These are phyloP conservation scores for Pollachius pollachius DNA, from an alignment of 2,113 vertebrate genomes.

Conservation along the genomic window DNA sequence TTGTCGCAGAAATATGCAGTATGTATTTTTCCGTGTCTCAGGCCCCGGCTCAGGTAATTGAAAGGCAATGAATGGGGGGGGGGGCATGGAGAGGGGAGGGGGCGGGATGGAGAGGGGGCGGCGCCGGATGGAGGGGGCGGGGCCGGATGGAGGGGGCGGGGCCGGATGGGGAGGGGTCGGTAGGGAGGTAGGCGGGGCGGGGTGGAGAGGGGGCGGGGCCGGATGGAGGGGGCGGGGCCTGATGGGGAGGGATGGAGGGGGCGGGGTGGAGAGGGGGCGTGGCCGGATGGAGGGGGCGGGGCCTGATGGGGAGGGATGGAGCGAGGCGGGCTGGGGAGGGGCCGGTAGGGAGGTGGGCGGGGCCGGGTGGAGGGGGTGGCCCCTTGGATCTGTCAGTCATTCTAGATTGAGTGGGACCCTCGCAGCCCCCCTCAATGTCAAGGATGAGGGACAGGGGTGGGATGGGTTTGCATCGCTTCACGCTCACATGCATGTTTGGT, in stretches of 20 bases:
- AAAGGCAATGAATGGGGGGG: conserved; percentile 74
- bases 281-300: conserved; percentile 19
- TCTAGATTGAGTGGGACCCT: conserved; percentile 60
- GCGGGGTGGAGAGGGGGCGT: conserved; percentile 45
- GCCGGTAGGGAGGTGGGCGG: too few species aligned
- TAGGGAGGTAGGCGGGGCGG: not conserved
- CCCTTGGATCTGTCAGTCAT: conserved; percentile 56
- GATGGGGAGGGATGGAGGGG: conserved; percentile 18
- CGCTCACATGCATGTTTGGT: too few species aligned
- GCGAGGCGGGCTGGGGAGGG: too few species aligned
- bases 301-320: too few species aligned
- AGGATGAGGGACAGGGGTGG: conserved; percentile 32
- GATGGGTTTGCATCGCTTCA: conserved; percentile 8
- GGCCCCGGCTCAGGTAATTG: conserved; percentile 64
- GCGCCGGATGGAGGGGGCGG: too few species aligned
- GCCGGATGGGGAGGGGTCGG: not conserved
- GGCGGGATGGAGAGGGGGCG: conserved; percentile 25
- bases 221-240: conserved; percentile 22
- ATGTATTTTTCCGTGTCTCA: too few species aligned
- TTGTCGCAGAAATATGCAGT: conserved; percentile 19
- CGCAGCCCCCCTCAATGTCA: conserved; percentile 58
- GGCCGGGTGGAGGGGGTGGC: conserved; percentile 21
- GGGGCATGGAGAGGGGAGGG: conserved; percentile 15
- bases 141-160: too few species aligned
- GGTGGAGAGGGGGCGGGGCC: conserved; percentile 46